Evolutionary conservation across 1,140 invertebrate genomes (phyloP).

Genomic region (Stegodyphus mimosarum): DNA sequence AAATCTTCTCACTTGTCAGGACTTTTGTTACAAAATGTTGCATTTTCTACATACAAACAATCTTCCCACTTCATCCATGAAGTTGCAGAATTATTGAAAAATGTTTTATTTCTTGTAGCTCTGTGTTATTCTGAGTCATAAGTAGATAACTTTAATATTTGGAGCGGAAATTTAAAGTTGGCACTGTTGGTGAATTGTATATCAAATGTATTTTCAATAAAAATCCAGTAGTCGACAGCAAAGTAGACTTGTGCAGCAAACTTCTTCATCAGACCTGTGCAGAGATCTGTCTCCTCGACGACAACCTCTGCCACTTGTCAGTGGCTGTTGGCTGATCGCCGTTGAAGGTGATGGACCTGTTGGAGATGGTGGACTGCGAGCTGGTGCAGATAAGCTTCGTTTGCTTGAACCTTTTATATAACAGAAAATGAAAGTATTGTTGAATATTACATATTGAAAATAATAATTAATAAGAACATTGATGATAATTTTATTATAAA

Average conservation of each 20-base stretch:
- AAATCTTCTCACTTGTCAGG: constrained; percentile 46
- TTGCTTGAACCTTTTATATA: constrained; percentile 42
- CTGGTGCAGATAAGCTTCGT: constrained; percentile 51
- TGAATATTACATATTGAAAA: too few species aligned
- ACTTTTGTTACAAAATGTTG: constrained; percentile 42
- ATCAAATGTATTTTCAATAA: constrained; percentile 12
- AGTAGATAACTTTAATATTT: constrained; percentile 38
- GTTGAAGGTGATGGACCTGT: constrained; percentile 16
- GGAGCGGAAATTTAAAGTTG: constrained; percentile 49
- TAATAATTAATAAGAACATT: too few species aligned
- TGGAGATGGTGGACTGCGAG: constrained; percentile 48
- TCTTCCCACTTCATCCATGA: constrained; percentile 6
- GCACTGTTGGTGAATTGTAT: constrained; percentile 49
- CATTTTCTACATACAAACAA: constrained; percentile 34
- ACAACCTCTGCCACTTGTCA: constrained; percentile 3
- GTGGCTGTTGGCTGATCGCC: constrained; percentile 48
- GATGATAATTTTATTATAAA: too few species aligned
- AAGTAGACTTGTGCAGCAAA: constrained; percentile 55
- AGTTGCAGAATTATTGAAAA: constrained; percentile 4
- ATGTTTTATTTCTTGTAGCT: constrained; percentile 6
- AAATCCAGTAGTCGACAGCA: constrained; percentile 59
- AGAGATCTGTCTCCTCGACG: constrained; percentile 28
- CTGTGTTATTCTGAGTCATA: constrained; percentile 1
- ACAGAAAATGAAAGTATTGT: not conserved
- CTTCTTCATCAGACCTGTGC: constrained; percentile 57